phyloP scores from a whole-genome alignment of 1,140 invertebrate genomes.

The Antheraea pernyi region DNA sequence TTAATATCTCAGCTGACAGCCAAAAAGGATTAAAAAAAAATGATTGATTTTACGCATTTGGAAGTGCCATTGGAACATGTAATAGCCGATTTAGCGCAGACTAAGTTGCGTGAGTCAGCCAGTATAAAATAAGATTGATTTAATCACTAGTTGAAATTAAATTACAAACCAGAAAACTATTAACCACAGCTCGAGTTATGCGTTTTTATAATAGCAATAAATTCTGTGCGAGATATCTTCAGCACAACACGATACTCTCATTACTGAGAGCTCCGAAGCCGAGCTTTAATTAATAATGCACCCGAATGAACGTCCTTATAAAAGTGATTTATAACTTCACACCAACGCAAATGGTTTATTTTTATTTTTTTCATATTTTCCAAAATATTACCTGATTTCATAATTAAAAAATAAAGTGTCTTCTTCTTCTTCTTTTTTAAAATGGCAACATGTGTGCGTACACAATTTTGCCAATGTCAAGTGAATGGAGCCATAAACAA shows the following conservation, averaged over 20 bases:
- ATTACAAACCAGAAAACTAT: neutral
- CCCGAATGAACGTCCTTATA: constrained; percentile 14
- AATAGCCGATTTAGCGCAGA: too few relatives aligned
- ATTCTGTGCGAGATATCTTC: constrained; percentile 21
- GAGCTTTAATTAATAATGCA: constrained; percentile 23
- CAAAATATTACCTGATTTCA: too few relatives aligned
- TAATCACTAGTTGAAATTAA: neutral
- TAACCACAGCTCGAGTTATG: neutral
- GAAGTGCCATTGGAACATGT: too few relatives aligned
- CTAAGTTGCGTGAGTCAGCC: too few relatives aligned
- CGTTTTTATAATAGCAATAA: constrained; percentile 29
- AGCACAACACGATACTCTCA: constrained; percentile 27
- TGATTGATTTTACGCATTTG: too few relatives aligned
- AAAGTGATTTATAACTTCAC: constrained; percentile 15
- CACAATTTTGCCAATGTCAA: too few relatives aligned
- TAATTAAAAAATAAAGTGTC: too few relatives aligned
- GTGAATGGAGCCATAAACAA: too few relatives aligned
- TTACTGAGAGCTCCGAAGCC: constrained; percentile 17
- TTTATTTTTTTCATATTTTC: neutral
- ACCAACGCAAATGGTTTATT: neutral
- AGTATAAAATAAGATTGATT: neutral
- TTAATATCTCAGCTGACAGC: too few relatives aligned
- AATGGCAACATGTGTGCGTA: too few relatives aligned
- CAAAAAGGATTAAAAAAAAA: too few relatives aligned
- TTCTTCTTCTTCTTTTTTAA: too few relatives aligned